phyloP scores from a whole-genome alignment of 37 sponge, comb jelly and placozoan genomes.

The Beroe ovata region DNA sequence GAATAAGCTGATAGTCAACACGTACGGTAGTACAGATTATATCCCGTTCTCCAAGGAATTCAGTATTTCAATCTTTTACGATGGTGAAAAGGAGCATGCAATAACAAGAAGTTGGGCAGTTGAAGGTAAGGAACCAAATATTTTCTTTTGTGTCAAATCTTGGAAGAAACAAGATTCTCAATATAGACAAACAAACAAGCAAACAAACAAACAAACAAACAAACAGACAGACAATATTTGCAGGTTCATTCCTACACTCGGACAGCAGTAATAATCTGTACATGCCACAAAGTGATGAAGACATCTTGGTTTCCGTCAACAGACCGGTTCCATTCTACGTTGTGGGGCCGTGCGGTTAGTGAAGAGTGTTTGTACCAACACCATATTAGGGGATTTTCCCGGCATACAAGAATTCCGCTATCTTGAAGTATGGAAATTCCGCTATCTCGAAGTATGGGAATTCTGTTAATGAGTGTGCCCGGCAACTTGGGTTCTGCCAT shows the following conservation, averaged over 20 bases:
- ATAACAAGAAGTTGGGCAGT: not conserved
- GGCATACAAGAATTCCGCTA: too few species aligned
- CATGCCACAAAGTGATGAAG: not conserved
- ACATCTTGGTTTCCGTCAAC: not conserved
- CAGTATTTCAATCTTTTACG: not conserved
- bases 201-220: too few species aligned
- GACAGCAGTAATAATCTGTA: not conserved
- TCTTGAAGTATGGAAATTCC: too few species aligned
- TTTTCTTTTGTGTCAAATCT: not conserved
- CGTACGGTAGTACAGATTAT: slow-evolving; percentile 11
- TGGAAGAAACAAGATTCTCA: too few species aligned
- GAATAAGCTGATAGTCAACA: not conserved
- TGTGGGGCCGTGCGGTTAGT: slow-evolving; percentile 3
- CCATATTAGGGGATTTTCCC: too few species aligned
- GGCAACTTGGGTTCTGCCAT: too few species aligned
- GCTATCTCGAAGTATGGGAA: too few species aligned
- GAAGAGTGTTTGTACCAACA: too few species aligned
- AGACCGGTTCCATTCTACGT: not conserved
- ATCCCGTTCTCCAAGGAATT: not conserved
- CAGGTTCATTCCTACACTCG: not conserved
- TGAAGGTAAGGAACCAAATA: not conserved
- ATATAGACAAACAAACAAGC: too few species aligned
- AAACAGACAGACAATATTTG: too few species aligned
- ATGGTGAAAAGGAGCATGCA: slow-evolving; percentile 1
- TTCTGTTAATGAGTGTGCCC: too few species aligned